Base-by-base conservation (phyloP, 2,113 vertebrate genomes). In the Eurystomus gularis region DNA sequence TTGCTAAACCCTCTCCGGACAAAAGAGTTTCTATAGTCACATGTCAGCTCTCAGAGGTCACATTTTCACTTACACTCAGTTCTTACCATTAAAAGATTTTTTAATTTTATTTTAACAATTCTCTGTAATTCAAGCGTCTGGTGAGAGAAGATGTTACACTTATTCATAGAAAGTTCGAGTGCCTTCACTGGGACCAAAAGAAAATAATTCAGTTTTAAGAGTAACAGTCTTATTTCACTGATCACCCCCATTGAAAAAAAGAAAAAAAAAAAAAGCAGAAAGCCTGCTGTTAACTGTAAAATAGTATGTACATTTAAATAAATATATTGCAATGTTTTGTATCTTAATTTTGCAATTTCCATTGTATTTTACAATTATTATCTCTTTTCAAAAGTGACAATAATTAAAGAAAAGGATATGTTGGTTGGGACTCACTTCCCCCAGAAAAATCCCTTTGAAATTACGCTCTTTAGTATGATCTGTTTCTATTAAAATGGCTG, bases 191-290 rank as follows among this genome's bases (percentile, higher is more conserved):
- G 13, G 89, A 69, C 3, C 28, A 58, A 73, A 65, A 35, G 10
- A 60, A 62, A 85, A 72, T 0, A 72, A 73, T 37, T 52, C 6
- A 49, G 7, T 69, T 85, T 17, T 18, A 42, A 78, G 9, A 70
- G 3, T 70, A 68, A 54, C 61, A 5, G 9, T 68, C 17, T 73
- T n/a, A 51, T 35, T 71, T 39, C 21, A 75, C n/a, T 49, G 29
- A 44, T 83, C 13, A 77, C 2, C 1, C 1, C 4, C 10, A 31
- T 10, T 5, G n/a, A n/a, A n/a, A n/a, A n/a, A n/a, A n/a, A n/a
- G n/a, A 12, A 64, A 86, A 73, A 55, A 40, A 35, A 76, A 48
- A 35, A 24, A 24, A 10, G 31, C 4, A 44, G 13, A 55, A 88
- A 73, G 3, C 2, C n/a, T 52, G 2, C 5, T 23, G 17, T 42